Evolutionary conservation across 2,888 invertebrate species (phyloP).

Genomic region (Brachyptera risi): DNA sequence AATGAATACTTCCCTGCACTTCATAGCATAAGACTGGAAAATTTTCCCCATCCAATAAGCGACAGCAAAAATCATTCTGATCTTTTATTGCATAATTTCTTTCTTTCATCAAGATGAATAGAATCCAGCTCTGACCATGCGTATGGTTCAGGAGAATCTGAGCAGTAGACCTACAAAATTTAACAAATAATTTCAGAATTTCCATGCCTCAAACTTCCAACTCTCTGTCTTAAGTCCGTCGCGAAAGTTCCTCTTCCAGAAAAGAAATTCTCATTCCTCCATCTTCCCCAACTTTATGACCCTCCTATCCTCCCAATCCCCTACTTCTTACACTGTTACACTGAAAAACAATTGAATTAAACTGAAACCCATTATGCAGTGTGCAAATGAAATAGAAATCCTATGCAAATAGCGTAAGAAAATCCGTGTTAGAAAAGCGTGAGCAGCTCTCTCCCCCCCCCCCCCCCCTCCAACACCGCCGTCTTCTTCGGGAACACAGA

Average conservation of each 20-base stretch:
- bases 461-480: too few relatives aligned
- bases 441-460: neutral
- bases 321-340: too few relatives aligned
- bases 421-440: slow-evolving; percentile 27
- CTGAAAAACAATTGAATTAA: slow-evolving; percentile 50
- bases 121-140: too few relatives aligned
- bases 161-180: too few relatives aligned
- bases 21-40: too few relatives aligned
- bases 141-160: too few relatives aligned
- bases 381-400: slow-evolving; percentile 54
- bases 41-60: too few relatives aligned
- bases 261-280: neutral
- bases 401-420: slow-evolving; percentile 47
- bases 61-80: too few relatives aligned
- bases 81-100: too few relatives aligned
- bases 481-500: neutral
- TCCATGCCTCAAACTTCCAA: neutral
- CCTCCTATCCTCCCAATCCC: slow-evolving; percentile 9
- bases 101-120: too few relatives aligned
- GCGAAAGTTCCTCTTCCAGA: neutral
- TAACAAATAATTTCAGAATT: too few relatives aligned
- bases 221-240: neutral
- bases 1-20: too few relatives aligned
- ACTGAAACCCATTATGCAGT: slow-evolving; percentile 49
- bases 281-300: slow-evolving; percentile 23